These are phyloP conservation scores for Amyelois transitella DNA, from an alignment of 1,140 invertebrate genomes.

Conservation along the genomic window DNA sequence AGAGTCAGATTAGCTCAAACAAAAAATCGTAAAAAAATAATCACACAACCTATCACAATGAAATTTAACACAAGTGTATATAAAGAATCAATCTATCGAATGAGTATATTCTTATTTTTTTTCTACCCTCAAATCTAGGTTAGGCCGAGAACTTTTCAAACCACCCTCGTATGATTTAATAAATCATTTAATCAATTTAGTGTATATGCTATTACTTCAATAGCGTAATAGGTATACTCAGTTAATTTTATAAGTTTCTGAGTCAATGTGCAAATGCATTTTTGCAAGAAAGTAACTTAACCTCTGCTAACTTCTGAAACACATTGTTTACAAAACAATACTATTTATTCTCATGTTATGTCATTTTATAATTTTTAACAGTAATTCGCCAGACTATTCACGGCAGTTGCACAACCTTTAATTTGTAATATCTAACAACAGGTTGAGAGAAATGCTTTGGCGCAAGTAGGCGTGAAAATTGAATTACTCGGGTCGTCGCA, in stretches of 20 bases:
- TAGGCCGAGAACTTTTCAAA: too few species aligned
- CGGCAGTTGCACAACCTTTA: conserved; percentile 16
- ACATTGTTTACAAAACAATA: background rate
- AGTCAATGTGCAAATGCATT: too few species aligned
- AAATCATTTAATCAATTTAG: background rate
- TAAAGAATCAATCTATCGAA: too few species aligned
- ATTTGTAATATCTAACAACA: conserved; percentile 32
- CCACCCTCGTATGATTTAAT: background rate
- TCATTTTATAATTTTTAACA: background rate
- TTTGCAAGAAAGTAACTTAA: too few species aligned
- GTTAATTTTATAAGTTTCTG: background rate
- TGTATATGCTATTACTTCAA: background rate
- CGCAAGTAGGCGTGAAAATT: conserved; percentile 39
- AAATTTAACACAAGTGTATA: too few species aligned
- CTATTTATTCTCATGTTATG: background rate
- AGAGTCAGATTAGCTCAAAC: too few species aligned
- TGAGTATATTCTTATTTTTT: too few species aligned
- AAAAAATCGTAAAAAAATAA: too few species aligned
- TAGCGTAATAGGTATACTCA: background rate
- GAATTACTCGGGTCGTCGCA: conserved; percentile 23
- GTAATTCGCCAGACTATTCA: background rate
- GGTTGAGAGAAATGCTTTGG: conserved; percentile 31
- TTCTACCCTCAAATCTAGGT: too few species aligned
- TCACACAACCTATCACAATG: too few species aligned
- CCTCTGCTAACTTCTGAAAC: too few species aligned